Evolutionary conservation across 53 echinoderm and acorn worm species (phyloP).

Genomic region (Holothuria leucospilota): DNA sequence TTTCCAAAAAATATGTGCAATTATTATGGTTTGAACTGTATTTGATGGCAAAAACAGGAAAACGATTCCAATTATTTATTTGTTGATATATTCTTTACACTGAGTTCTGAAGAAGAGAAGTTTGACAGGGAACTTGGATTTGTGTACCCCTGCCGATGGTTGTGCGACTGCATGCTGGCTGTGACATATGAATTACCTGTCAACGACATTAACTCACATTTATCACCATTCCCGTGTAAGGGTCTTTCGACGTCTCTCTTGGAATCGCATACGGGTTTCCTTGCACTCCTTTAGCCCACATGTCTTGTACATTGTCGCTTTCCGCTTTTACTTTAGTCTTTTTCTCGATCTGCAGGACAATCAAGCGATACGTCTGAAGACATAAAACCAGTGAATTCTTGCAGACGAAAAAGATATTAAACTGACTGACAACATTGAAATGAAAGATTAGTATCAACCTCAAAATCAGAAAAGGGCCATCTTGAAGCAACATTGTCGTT

Average conservation of each 20-base stretch:
- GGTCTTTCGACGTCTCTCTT: constrained; percentile 22
- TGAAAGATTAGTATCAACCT: constrained; percentile 80
- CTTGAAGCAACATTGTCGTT: constrained; percentile 74
- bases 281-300: constrained; percentile 42
- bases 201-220: not conserved
- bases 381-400: constrained; percentile 82
- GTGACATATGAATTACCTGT: too few species aligned
- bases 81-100: too few species aligned
- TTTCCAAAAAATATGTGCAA: too few species aligned
- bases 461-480: constrained; percentile 87
- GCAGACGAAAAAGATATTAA: constrained; percentile 88
- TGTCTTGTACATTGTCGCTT: constrained; percentile 30
- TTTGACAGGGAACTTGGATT: too few species aligned
- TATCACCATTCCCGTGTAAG: constrained; percentile 23
- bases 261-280: constrained; percentile 5
- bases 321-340: constrained; percentile 20
- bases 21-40: too few species aligned
- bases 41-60: too few species aligned
- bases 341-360: constrained; percentile 72
- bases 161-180: too few species aligned
- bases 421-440: constrained; percentile 72
- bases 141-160: too few species aligned
- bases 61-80: too few species aligned
- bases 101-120: too few species aligned
- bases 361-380: constrained; percentile 82